Base-by-base conservation (phyloP, 1,140 invertebrate species). In the Myzus persicae region DNA sequence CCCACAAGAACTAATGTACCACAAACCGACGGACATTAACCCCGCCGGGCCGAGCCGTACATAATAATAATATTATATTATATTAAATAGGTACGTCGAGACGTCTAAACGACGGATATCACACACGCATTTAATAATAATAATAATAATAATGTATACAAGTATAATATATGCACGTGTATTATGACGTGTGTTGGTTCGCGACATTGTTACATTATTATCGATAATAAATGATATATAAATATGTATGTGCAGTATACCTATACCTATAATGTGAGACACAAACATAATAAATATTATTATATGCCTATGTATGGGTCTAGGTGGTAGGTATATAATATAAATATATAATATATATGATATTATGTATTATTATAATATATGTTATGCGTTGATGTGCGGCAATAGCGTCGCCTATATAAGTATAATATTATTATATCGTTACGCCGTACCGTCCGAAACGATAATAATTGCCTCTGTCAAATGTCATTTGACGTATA, bases 11-110 rank as follows among this genome's bases (percentile, higher is more conserved):
- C 46, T 48, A 90, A 54, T 90, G 48, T 36, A 90, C 46, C 31
- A 90, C 44, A 90, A 51, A 18, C 26, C 54, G 89, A 90, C 54
- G 89, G 89, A 54, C 89, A n/a, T 90, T 90, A 90, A 90, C 87
- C 88, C n/a, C 31, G 14, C 59, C 54, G 11, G 31, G 11, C 59
- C 59, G 59, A 18, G n/a, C 22, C 20, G 81, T 40, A 84, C 31
- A 40, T 40, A 42, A 84, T 84, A 42, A 84, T 24, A 84, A 51
- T 51, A 51, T 51, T 51, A 24, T 22, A 5, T 51, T 22, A 22
- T 51, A 84, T 51, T 22, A 22, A 22, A 84, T 26, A 40, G 38
- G 9, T 84, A 42, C 22, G 31, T 36, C 59, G 14, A 18, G 14
- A 76, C 14, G 59, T n/a, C 14, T 18, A 59, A 59, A 59, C 54